Conservation (phyloP, 2,888 invertebrate species). For the Nematopogon swammerdamellus region DNA sequence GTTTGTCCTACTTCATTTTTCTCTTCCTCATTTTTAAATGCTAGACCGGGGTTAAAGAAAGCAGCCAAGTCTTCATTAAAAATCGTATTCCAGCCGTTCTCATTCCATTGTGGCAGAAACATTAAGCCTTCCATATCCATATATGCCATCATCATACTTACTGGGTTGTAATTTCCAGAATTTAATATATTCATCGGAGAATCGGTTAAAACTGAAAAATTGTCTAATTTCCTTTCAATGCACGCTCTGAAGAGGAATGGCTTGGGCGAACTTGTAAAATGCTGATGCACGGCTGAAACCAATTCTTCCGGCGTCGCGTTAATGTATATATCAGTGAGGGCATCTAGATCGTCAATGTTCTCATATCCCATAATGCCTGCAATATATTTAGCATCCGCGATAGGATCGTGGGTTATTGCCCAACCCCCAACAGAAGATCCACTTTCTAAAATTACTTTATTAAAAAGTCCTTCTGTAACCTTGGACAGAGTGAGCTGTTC, state of each 20-base stretch:
- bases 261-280: background rate
- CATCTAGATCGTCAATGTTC: constrained; percentile 1
- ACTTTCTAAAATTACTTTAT: constrained; percentile 3
- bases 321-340: background rate
- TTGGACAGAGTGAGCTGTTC: background rate
- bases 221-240: background rate
- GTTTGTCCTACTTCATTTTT: background rate
- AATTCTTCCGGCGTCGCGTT: background rate
- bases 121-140: constrained; percentile 2
- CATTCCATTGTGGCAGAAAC: background rate
- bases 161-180: background rate
- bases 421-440: background rate
- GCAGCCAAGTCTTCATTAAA: constrained; percentile 1
- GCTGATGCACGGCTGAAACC: too few species aligned
- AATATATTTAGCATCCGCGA: background rate
- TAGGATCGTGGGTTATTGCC: background rate
- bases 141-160: constrained; percentile 1
- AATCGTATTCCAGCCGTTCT: background rate
- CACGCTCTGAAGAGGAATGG: background rate
- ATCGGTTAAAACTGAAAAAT: background rate
- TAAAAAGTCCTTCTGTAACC: constrained; percentile 1
- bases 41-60: background rate
- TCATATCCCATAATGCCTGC: background rate
- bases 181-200: background rate
- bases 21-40: background rate